Base-by-base conservation (phyloP, 2,888 invertebrate genomes). In the Chrysolina oricalcia region DNA sequence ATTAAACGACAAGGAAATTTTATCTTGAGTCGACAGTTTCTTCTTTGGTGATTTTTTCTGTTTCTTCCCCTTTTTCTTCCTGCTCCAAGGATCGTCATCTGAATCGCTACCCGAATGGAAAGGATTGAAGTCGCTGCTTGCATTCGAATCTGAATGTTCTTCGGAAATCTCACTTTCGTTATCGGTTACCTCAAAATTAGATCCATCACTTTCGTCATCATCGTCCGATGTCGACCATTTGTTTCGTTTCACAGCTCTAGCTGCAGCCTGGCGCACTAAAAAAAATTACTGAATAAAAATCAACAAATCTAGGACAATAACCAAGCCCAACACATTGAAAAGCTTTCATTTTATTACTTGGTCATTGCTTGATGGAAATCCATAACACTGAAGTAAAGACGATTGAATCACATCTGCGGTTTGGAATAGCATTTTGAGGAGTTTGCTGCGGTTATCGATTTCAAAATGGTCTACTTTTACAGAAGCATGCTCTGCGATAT, bases 121-220 rank as follows among this genome's bases (percentile, higher is more conserved):
- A n/a, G 97, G 98, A 90, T 98, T 98, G 87, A 96, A 97, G 89
- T 97, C 97, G 75, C 94, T 94, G 82, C 94, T 94, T 72, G 90
- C 90, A 81, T 93, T 92, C 78, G 92, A 93, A 78, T 91, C 91
- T 62, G 89, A 89, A 85, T 89, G 89, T 75, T 89, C 90, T 27
- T 91, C 90, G 41, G 89, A 90, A 53, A 91, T 91, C 70, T 92
- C 92, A 23, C 87, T 87, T 13, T 88, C 87, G 56, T 83, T 84
- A 71, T 88, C 90, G 9, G 90, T 90, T 83, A 91, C 86, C 84
- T 91, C 91, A 76, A 90, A 92, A 79, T 92, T 92, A 0, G 91
- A 91, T 46, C 90, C 91, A 1, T 91, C 86, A 56, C 87, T 88
- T 68, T 90, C 90, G 5, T 90, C 90, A 78, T 93, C 93, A 0